These are phyloP conservation scores for Donacobius atricapilla DNA, from an alignment of 2,113 vertebrate species.

Conservation along the genomic window DNA sequence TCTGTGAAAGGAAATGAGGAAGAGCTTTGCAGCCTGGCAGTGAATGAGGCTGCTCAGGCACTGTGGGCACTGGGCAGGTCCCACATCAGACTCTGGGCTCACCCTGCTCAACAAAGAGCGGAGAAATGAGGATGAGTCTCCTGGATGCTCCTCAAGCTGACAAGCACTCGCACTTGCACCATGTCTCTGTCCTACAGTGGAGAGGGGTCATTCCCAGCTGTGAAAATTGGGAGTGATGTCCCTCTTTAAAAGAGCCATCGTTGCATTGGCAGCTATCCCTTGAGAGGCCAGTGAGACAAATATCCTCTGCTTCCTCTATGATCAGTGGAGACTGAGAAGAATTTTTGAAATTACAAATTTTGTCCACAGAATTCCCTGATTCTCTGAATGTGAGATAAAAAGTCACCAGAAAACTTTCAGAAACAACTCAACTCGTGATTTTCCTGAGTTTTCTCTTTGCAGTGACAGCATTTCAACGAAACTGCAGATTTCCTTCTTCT, in stretches of 20 bases:
- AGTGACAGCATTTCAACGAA: neutral
- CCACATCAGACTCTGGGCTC: neutral
- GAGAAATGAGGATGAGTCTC: neutral
- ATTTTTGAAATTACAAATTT: neutral
- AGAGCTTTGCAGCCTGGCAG: neutral
- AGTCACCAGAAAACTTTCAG: neutral
- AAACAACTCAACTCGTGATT: neutral
- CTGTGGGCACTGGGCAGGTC: accelerated
- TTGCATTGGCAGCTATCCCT: neutral
- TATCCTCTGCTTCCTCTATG: neutral
- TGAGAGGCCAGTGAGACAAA: neutral
- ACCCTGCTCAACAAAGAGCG: neutral
- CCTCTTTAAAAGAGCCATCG: neutral
- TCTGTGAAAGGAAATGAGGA: neutral
- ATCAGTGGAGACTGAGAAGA: neutral
- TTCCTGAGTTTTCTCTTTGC: neutral
- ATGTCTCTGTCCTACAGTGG: neutral
- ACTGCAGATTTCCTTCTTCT: neutral
- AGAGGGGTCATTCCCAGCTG: neutral
- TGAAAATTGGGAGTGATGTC: neutral
- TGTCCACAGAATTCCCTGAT: neutral
- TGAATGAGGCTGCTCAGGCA: neutral
- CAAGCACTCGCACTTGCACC: too few species aligned
- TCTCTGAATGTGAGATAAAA: neutral
- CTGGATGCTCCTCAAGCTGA: neutral